Evolutionary conservation across 2,888 invertebrate genomes (phyloP), one percentile per base, ranked within the genome.

Genomic region (Eurytoma californica): DNA sequence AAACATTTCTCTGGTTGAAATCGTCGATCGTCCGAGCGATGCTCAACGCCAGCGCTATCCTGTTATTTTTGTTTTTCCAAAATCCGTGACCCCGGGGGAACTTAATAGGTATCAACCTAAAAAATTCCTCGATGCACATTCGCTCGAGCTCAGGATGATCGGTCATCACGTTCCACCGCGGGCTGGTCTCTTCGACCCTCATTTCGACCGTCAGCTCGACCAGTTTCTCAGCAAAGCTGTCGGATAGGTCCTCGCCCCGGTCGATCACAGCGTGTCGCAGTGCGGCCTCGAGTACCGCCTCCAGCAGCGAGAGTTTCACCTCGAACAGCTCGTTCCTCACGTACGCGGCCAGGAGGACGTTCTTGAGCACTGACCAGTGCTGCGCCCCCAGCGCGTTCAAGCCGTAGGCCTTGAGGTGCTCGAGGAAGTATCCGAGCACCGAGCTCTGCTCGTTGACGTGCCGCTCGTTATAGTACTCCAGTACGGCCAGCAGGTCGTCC

Each of bases 361-460:
- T 84, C 3, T 86, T 70, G 1, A 90, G 20, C 0, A 86, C 20
- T 0, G 3, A 5, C 80, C 80, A 80, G 87, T 89, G 88, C 16
- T 84, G 84, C 0, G 83, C 79, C 3, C 82, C 82, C 1, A 90
- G 76, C 1, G 81, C 61, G 0, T 80, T 68, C 0, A 88, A 14
- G 3, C 86, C 77, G 47, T 86, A 86, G 0, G 77, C 2, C 0
- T 60, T 0, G 0, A 20, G 7, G 0, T 78, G 47, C 4, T 12
- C 14, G 2, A 67, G 28, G 5, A 81, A 68, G 24, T 75, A 18
- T 1, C 20, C 3, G 2, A 16, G 20, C 0, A 74, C 30, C 0
- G 60, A 51, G 0, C 13, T 0, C 0, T 77, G 80, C 53, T 90
- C 90, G 72, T 90, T 91, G 61, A 82, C 87, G 74, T 89, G 88